These are phyloP conservation scores for Mycogona germanica DNA, from an alignment of 2,888 invertebrate species.

Conservation along the genomic window DNA sequence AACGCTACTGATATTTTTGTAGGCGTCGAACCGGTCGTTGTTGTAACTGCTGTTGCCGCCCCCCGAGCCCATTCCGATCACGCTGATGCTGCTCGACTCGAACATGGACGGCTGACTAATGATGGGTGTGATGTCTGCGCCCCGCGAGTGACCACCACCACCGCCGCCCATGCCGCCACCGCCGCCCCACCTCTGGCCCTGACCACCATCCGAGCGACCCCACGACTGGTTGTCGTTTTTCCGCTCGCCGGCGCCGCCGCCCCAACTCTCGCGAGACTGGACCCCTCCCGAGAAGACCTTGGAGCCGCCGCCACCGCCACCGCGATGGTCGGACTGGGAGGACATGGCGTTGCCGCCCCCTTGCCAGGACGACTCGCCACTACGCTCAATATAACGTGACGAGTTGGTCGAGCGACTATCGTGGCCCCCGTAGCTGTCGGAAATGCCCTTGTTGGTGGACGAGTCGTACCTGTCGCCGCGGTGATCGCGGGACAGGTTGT, in stretches of 20 bases:
- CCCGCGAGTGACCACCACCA: too few species aligned
- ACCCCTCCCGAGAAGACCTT: conserved; percentile 5
- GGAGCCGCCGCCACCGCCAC: conserved; percentile 9
- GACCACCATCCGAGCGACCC: conserved; percentile 7
- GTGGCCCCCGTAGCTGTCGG: conserved; percentile 9
- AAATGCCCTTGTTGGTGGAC: conserved; percentile 16
- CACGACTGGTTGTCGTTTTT: conserved; percentile 10
- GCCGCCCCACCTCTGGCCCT: conserved; percentile 19
- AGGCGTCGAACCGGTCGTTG: conserved; percentile 19
- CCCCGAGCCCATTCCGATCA: conserved; percentile 15
- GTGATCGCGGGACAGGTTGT: too few species aligned
- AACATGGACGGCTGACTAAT: not conserved
- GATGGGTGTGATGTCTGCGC: too few species aligned
- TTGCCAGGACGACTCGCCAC: conserved; percentile 9
- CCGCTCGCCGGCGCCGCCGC: conserved; percentile 6
- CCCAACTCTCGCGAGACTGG: not conserved
- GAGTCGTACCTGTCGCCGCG: conserved; percentile 8
- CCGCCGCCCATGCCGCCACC: conserved; percentile 10
- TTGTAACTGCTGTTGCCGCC: conserved; percentile 11
- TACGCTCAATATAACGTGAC: not conserved
- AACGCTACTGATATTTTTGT: conserved; percentile 18
- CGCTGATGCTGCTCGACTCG: conserved; percentile 5
- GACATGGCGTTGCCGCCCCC: too few species aligned
- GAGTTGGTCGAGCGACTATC: conserved; percentile 5
- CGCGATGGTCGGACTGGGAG: conserved; percentile 8